Conservation (phyloP, 2,888 invertebrate species). For the Tetropium fuscum region DNA sequence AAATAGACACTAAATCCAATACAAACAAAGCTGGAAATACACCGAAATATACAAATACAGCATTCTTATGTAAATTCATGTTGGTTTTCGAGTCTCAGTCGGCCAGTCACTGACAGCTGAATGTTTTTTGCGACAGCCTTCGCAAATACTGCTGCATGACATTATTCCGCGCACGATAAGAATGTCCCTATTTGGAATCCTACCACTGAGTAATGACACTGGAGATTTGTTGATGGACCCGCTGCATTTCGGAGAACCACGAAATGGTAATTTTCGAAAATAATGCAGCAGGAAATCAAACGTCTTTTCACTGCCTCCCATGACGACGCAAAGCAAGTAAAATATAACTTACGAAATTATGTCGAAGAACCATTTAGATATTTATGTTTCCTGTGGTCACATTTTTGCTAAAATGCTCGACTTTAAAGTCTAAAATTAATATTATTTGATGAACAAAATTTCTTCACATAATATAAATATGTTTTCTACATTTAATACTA, state of each 20-base stretch:
- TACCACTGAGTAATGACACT: slow-evolving; percentile 6
- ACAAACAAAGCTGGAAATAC: background rate
- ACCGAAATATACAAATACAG: slow-evolving; percentile 14
- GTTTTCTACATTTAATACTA: too few species aligned
- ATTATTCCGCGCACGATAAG: slow-evolving; percentile 46
- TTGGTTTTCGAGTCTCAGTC: slow-evolving; percentile 15
- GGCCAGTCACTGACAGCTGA: slow-evolving; percentile 7
- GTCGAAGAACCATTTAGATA: too few species aligned
- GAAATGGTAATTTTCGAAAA: slow-evolving; percentile 14
- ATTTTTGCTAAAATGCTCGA: too few species aligned
- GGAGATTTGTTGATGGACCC: slow-evolving; percentile 15
- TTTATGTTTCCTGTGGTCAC: too few species aligned
- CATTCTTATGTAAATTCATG: slow-evolving; percentile 45
- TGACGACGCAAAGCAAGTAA: background rate
- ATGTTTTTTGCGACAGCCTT: slow-evolving; percentile 9
- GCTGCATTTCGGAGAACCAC: slow-evolving; percentile 10
- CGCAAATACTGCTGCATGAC: background rate
- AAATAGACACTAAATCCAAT: background rate
- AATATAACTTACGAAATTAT: too few species aligned
- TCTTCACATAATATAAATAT: too few species aligned
- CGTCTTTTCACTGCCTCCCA: background rate
- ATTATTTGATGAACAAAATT: too few species aligned
- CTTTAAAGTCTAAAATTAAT: too few species aligned
- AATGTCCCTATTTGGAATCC: slow-evolving; percentile 43
- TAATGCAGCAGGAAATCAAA: slow-evolving; percentile 7